A percentile compares a stretch with the other conserved stretches of the same genome.
Evolutionary conservation across 2,113 vertebrate species (phyloP).

Genomic region (Scalopus aquaticus): DNA sequence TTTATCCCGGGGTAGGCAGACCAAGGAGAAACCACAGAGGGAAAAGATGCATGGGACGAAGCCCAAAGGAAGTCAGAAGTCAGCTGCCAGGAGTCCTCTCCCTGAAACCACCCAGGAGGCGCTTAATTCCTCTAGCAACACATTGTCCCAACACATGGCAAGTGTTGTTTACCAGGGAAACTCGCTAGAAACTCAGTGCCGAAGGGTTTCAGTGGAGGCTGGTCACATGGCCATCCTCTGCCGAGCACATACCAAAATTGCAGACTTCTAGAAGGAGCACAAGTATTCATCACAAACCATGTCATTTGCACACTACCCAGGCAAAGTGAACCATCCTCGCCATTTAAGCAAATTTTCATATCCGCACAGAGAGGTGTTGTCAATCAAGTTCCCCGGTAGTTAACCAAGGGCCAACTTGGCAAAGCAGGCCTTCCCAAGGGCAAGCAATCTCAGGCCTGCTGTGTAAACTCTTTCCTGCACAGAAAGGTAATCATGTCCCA

Average conservation of each 20-base stretch:
- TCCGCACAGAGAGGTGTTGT: background rate
- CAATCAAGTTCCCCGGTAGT: background rate
- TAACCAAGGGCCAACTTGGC: background rate
- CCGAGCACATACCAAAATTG: background rate
- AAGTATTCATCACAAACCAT: background rate
- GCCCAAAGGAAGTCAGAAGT: background rate
- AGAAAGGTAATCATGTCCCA: background rate
- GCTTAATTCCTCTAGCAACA: background rate
- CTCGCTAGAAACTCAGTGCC: background rate
- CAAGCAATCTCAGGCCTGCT: background rate
- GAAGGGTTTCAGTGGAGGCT: background rate
- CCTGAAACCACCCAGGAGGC: background rate
- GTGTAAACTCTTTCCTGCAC: background rate
- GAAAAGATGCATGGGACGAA: accelerated
- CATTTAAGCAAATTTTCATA: background rate
- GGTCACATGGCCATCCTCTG: background rate
- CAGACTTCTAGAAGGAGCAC: background rate
- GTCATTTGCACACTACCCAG: background rate
- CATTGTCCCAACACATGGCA: background rate
- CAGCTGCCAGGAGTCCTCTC: background rate
- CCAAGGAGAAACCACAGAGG: background rate
- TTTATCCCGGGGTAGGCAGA: background rate
- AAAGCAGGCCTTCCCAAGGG: background rate
- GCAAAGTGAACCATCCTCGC: background rate
- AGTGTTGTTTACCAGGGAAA: background rate